Conservation (phyloP, 92 coral and sea anemone genomes). For the Ricordea florida region DNA sequence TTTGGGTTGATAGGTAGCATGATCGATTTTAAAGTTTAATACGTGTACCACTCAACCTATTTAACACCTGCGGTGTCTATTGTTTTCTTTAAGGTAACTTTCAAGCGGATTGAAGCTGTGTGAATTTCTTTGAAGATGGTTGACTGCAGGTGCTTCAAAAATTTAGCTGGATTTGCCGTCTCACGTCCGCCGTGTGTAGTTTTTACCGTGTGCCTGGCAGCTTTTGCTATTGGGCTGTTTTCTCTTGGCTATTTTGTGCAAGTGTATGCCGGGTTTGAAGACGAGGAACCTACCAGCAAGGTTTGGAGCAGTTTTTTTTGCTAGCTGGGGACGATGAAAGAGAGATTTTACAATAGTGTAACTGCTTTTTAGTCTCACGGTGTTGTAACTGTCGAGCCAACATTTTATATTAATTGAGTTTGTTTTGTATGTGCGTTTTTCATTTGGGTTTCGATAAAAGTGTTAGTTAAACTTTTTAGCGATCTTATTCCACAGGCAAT, state of each 20-base stretch:
- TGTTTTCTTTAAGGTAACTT: neutral
- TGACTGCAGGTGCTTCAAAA: conserved; percentile 80
- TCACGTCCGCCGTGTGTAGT: conserved; percentile 93
- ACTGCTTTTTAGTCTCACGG: no score
- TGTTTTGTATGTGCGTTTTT: no score
- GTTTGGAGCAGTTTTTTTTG: neutral
- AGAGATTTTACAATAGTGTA: neutral
- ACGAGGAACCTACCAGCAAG: conserved; percentile 28
- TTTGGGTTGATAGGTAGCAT: neutral
- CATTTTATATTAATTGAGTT: no score
- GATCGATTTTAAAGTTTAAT: neutral
- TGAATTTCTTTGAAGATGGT: conserved; percentile 24
- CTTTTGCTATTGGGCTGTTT: conserved; percentile 88
- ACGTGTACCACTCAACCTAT: conserved; percentile 12
- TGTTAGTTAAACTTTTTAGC: no score
- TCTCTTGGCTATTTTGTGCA: conserved; percentile 85
- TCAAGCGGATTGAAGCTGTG: neutral
- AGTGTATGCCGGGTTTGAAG: conserved; percentile 43
- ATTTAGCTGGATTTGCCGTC: conserved; percentile 79
- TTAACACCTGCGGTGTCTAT: conserved; percentile 21
- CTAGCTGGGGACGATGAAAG: no score
- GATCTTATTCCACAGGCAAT: no score
- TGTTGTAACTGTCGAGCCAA: no score
- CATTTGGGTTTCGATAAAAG: no score
- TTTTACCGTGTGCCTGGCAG: conserved; percentile 82